Evolutionary conservation across 2,797 vertebrate genomes (phyloP).

Genomic region (Rhinichthys osculus): DNA sequence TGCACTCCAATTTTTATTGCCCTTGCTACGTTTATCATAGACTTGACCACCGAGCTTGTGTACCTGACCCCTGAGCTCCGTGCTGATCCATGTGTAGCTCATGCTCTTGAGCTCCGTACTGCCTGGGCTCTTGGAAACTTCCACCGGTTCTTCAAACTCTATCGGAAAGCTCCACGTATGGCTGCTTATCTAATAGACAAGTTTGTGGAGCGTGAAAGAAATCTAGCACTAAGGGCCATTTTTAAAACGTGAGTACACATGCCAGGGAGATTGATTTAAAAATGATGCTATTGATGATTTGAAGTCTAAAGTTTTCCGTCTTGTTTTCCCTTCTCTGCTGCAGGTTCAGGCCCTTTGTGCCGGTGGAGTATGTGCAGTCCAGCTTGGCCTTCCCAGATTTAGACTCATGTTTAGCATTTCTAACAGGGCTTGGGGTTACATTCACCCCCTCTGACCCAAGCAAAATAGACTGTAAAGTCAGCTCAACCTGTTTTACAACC

Average conservation of each 20-base stretch:
- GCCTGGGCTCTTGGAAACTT: constrained; percentile 93
- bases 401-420: constrained; percentile 90
- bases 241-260: constrained; percentile 89
- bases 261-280: background rate
- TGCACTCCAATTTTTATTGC: background rate
- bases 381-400: constrained; percentile 88
- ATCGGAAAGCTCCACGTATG: constrained; percentile 87
- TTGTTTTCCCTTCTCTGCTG: constrained; percentile 50
- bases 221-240: constrained; percentile 88
- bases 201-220: constrained; percentile 92
- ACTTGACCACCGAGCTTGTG: constrained; percentile 90
- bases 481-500: constrained; percentile 83
- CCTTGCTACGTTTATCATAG: constrained; percentile 66
- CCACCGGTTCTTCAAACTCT: constrained; percentile 90
- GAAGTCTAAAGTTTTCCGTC: background rate
- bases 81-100: constrained; percentile 84
- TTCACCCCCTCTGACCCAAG: constrained; percentile 82
- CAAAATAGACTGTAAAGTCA: constrained; percentile 94
- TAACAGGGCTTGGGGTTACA: constrained; percentile 86
- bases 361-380: constrained; percentile 90
- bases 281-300: background rate
- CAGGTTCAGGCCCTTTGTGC: constrained; percentile 82
- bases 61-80: constrained; percentile 86
- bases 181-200: constrained; percentile 94
- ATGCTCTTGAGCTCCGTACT: constrained; percentile 85